phyloP scores from a whole-genome alignment of 2,113 vertebrate genomes.

The Gobiocypris rarus region DNA sequence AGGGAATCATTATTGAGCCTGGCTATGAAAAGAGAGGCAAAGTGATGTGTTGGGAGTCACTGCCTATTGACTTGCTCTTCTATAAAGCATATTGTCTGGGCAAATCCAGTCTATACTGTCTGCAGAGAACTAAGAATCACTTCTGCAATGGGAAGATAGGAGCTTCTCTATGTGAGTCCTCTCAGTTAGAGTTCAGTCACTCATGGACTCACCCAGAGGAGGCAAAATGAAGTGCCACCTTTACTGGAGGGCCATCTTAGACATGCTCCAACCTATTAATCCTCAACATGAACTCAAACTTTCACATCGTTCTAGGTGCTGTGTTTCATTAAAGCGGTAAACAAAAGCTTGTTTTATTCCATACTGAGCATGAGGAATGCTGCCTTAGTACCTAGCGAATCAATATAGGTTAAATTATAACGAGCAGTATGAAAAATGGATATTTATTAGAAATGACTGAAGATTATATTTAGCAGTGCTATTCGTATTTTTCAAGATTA shows the following conservation, averaged over 20 bases:
- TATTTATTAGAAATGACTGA: not conserved
- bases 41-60: slow-evolving; percentile 14
- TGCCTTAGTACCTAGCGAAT: not conserved
- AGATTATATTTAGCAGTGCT: not conserved
- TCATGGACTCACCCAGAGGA: slow-evolving; percentile 14
- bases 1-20: slow-evolving; percentile 66
- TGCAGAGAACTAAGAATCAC: slow-evolving; percentile 18
- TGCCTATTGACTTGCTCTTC: slow-evolving; percentile 23
- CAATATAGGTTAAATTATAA: not conserved
- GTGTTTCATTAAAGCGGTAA: not conserved
- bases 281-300: slow-evolving; percentile 9
- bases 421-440: not conserved
- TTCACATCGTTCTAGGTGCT: not conserved
- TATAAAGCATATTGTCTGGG: slow-evolving; percentile 17
- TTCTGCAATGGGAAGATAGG: slow-evolving; percentile 30
- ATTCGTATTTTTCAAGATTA: not conserved
- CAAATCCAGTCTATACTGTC: slow-evolving; percentile 5
- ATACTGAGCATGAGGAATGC: not conserved
- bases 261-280: not conserved
- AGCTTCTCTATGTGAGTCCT: not conserved
- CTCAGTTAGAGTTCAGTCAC: not conserved
- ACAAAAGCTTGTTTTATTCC: not conserved
- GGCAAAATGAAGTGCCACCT: slow-evolving; percentile 15
- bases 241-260: not conserved
- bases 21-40: slow-evolving; percentile 38